Evolutionary conservation across 1,140 invertebrate genomes (phyloP).

Genomic region (Armadillidium nasatum): DNA sequence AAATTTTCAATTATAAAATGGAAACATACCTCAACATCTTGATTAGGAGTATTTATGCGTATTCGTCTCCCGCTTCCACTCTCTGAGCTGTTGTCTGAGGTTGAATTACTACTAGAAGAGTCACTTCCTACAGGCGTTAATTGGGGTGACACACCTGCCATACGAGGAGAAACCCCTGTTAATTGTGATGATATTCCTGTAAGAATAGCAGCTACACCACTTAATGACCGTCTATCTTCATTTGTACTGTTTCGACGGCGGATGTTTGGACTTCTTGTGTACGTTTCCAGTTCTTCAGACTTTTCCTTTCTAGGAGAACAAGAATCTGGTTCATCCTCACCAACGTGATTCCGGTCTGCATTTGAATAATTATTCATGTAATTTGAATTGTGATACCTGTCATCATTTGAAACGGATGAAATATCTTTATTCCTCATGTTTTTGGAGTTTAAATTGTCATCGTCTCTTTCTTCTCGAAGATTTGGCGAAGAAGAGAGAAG

Average conservation of each 20-base stretch:
- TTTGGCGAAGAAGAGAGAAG: slow-evolving; percentile 24
- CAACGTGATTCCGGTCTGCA: not conserved
- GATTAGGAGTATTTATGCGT: not conserved
- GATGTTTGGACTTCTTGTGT: not conserved
- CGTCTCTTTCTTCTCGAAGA: not conserved
- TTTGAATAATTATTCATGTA: not conserved
- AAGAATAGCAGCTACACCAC: too few relatives aligned
- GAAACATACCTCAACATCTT: not conserved
- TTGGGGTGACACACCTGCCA: not conserved
- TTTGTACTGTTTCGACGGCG: not conserved
- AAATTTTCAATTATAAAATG: too few relatives aligned
- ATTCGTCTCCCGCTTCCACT: not conserved
- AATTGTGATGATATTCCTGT: not conserved
- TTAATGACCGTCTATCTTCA: not conserved
- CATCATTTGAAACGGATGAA: not conserved
- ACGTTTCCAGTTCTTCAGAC: not conserved
- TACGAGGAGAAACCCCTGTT: not conserved
- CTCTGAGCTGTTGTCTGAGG: not conserved
- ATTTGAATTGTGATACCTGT: not conserved
- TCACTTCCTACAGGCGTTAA: slow-evolving; percentile 14
- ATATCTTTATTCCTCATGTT: not conserved
- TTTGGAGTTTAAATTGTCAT: slow-evolving; percentile 1
- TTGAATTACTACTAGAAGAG: slow-evolving; percentile 6
- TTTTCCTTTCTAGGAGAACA: not conserved
- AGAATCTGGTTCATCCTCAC: not conserved